Conservation (phyloP, 2,888 invertebrate genomes). For the Leptopilina myrica region DNA sequence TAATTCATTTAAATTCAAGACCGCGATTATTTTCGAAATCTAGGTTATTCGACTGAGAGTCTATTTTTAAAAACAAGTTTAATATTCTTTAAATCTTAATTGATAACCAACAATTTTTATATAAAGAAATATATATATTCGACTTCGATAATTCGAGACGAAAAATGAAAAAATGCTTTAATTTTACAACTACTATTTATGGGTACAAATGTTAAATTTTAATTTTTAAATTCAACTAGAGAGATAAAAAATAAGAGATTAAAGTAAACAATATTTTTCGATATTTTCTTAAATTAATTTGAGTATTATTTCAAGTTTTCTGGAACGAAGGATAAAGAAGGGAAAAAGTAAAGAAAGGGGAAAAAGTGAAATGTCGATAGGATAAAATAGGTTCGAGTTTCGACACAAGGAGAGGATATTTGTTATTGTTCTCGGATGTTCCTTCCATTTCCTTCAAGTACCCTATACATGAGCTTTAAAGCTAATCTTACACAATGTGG, state of each 20-base stretch:
- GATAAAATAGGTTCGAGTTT: not conserved
- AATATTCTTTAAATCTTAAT: too few species aligned
- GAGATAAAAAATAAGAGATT: not conserved
- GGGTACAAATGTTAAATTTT: too few species aligned
- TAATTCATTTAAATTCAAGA: conserved; percentile 3
- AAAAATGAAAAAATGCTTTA: too few species aligned
- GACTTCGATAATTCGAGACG: too few species aligned
- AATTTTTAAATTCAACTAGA: too few species aligned
- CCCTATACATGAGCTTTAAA: conserved; percentile 6
- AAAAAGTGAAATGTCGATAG: conserved; percentile 5
- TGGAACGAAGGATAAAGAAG: not conserved
- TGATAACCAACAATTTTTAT: too few species aligned
- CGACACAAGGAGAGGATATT: not conserved
- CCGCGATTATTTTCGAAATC: not conserved
- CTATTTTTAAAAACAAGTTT: too few species aligned
- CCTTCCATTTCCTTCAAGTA: conserved; percentile 24
- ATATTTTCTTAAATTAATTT: not conserved
- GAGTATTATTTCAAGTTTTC: not conserved
- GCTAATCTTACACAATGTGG: not conserved
- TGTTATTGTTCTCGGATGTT: conserved; percentile 18
- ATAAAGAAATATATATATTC: too few species aligned
- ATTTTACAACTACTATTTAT: too few species aligned
- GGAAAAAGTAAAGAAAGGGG: not conserved
- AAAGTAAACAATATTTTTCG: not conserved
- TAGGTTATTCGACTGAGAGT: not conserved